phyloP scores from a whole-genome alignment of 2,797 vertebrate species.

The Cichlasoma orientale region DNA sequence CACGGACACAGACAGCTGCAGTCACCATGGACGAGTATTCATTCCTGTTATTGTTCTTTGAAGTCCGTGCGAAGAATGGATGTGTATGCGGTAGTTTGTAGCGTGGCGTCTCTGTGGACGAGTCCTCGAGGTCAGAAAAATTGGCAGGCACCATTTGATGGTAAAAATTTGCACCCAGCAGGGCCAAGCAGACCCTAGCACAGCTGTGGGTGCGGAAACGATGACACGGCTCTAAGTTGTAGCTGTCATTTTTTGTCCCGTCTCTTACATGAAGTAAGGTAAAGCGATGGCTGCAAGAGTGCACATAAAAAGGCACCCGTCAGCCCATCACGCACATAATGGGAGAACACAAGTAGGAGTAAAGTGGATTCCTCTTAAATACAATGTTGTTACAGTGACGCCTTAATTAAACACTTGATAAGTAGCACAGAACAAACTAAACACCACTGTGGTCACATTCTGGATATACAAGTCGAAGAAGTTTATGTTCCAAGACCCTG shows the following conservation, averaged over 20 bases:
- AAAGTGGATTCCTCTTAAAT: neutral
- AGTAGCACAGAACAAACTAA: neutral
- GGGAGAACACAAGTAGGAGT: neutral
- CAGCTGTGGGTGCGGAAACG: neutral
- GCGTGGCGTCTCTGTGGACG: neutral
- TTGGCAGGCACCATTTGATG: neutral
- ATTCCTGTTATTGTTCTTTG: neutral
- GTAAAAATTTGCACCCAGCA: no score
- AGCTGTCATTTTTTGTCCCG: neutral
- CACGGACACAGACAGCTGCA: neutral
- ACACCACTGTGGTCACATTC: neutral
- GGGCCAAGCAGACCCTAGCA: neutral
- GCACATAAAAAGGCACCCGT: neutral
- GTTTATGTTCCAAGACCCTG: slow-evolving; percentile 15
- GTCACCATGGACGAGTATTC: neutral
- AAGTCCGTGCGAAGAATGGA: neutral
- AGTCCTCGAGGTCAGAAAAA: neutral
- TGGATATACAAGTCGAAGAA: neutral
- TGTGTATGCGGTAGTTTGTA: no score
- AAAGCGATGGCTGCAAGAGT: neutral
- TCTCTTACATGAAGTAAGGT: neutral
- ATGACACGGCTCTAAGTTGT: neutral
- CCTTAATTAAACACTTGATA: neutral
- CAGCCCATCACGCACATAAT: neutral
- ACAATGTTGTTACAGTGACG: neutral